These are phyloP conservation scores for Podiceps cristatus DNA, from an alignment of 2,113 vertebrate species.

Conservation along the genomic window DNA sequence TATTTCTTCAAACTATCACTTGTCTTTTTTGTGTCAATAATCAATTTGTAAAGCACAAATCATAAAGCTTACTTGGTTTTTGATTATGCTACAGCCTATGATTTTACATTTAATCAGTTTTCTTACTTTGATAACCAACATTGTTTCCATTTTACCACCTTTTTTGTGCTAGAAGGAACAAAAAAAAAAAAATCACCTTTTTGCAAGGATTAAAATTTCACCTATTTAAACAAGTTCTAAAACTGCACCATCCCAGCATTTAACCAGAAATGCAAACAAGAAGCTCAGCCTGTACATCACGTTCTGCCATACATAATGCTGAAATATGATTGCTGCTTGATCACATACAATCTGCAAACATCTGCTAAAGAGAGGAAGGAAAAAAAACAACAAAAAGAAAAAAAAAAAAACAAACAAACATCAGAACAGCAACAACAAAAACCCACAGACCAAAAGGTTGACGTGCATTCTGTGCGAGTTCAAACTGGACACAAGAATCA, in stretches of 20 bases:
- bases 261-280: conserved; percentile 3
- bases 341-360: neutral
- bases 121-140: neutral
- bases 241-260: neutral
- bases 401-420: neutral
- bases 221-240: neutral
- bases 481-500: neutral
- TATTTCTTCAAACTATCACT: conserved; percentile 28
- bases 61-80: neutral
- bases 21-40: neutral
- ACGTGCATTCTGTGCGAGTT: neutral
- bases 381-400: neutral
- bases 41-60: neutral
- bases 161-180: conserved; percentile 32
- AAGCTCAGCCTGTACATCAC: neutral
- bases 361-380: neutral
- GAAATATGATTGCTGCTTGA: neutral
- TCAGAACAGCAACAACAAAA: neutral
- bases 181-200: conserved; percentile 41
- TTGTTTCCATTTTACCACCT: conserved; percentile 22
- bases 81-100: neutral
- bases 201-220: neutral
- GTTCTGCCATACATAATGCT: neutral
- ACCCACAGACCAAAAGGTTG: neutral
- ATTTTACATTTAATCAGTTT: neutral